phyloP scores from a whole-genome alignment of 1,140 invertebrate species.

The Melipona quadrifasciata region DNA sequence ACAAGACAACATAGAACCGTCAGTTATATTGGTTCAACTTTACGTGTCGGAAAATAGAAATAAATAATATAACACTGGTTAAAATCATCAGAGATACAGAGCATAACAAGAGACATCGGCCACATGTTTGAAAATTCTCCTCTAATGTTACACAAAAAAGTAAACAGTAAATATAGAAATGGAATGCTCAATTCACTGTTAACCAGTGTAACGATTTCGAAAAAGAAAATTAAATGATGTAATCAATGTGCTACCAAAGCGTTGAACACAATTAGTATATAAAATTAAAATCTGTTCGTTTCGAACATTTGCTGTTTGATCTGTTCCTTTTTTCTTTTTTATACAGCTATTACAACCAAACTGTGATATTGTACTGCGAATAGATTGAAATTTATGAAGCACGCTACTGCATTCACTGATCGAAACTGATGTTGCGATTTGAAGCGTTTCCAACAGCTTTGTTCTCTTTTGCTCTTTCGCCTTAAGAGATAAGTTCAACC shows the following conservation, averaged over 20 bases:
- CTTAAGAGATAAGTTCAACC: background rate
- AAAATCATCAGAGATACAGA: constrained; percentile 44
- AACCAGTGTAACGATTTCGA: constrained; percentile 33
- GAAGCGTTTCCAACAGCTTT: constrained; percentile 10
- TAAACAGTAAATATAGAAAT: background rate
- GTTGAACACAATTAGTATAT: constrained; percentile 38
- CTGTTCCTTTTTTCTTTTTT: background rate
- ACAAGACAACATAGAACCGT: constrained; percentile 77
- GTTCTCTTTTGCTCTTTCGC: background rate
- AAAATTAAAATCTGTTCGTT: constrained; percentile 29
- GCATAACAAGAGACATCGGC: constrained; percentile 40
- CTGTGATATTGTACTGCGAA: background rate
- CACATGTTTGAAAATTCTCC: constrained; percentile 1
- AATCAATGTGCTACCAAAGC: constrained; percentile 36
- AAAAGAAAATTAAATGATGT: constrained; percentile 34
- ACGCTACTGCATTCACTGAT: constrained; percentile 46
- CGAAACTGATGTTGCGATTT: constrained; percentile 38
- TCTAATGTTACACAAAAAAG: background rate
- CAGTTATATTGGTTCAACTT: constrained; percentile 61
- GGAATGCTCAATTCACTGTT: constrained; percentile 26
- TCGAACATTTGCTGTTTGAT: background rate
- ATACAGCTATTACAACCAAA: constrained; percentile 19
- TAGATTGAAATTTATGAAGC: constrained; percentile 24
- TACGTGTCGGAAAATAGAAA: constrained; percentile 30
- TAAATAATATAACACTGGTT: constrained; percentile 41